Evolutionary conservation across 2,888 invertebrate genomes (phyloP), one percentile per base, ranked within the genome.

Genomic region (Aromia moschata): DNA sequence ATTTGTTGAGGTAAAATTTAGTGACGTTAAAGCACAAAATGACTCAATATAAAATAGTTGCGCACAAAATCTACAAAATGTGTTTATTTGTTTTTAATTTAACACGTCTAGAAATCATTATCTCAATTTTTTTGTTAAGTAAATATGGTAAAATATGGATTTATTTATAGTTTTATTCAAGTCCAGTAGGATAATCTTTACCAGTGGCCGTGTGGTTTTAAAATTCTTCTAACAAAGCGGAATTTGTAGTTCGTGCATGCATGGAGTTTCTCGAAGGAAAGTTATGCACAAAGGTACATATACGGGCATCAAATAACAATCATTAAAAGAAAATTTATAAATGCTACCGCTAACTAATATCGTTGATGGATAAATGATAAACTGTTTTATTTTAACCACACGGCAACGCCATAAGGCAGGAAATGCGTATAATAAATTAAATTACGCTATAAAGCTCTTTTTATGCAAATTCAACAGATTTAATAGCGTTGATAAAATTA

Each of bases 381-480:
- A 11, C 25, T 7, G 7, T 25, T 25, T 25, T 25, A 25, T 25
- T n/a, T n/a, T n/a, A n/a, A n/a, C n/a, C n/a, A n/a, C 4, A 25
- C 25, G 3, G 4, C 25, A 7, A 25, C 7, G 25, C 7, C 25
- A 7, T 25, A 25, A 25, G 3, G 25, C 36, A 18, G 33, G 36
- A 33, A 47, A 47, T 47, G 17, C 12, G 3, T 10, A 47, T 47
- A 31, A 47, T 36, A 36, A 36, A 36, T 47, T 17, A 17, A 30
- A 36, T 10, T 5, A 36, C 2, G 33, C 47, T 36, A 47, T 47
- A 47, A 47, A 16, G 37, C 16, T 36, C 17, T 36, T 17, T 45
- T 47, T 17, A 47, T 36, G n/a, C 11, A 47, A 36, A 47, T 47
- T 18, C 36, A n/a, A 36, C 17, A 10, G 17, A 36, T 9, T 47